phyloP scores from a whole-genome alignment of 2,797 vertebrate species.

The Natrix natrix region DNA sequence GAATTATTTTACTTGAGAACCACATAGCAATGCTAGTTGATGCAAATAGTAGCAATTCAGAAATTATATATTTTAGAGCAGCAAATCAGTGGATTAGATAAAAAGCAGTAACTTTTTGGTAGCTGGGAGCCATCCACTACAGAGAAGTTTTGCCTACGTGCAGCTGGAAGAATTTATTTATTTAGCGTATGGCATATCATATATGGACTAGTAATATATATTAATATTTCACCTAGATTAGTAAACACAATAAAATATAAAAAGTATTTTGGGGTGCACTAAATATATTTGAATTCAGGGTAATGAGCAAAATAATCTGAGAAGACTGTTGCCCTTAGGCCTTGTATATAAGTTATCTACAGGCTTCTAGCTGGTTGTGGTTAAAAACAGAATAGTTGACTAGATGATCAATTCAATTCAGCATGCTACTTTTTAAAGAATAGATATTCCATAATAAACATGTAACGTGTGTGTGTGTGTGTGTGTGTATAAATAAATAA shows the following conservation, averaged over 20 bases:
- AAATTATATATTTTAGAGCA: neutral
- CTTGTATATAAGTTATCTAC: neutral
- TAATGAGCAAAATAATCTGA: neutral
- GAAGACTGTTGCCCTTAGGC: neutral
- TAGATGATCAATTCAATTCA: neutral
- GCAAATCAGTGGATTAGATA: neutral
- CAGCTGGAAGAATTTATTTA: neutral
- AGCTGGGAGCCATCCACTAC: neutral
- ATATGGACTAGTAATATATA: no score
- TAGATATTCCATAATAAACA: neutral
- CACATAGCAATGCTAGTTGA: neutral
- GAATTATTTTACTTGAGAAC: slow-evolving; percentile 1
- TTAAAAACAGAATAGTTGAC: neutral
- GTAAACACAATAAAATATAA: no score
- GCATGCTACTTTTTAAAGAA: neutral
- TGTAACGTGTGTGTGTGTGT: fast-evolving
- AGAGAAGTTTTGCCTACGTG: no score
- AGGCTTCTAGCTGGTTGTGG: neutral
- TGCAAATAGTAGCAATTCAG: neutral
- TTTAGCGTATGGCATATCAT: no score
- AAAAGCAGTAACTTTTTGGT: neutral
- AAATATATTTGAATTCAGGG: neutral
- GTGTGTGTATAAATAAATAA: no score
- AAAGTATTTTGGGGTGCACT: no score
- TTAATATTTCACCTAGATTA: no score